Evolutionary conservation across 2,113 vertebrate species (phyloP).

Genomic region (Nothocercus julius): DNA sequence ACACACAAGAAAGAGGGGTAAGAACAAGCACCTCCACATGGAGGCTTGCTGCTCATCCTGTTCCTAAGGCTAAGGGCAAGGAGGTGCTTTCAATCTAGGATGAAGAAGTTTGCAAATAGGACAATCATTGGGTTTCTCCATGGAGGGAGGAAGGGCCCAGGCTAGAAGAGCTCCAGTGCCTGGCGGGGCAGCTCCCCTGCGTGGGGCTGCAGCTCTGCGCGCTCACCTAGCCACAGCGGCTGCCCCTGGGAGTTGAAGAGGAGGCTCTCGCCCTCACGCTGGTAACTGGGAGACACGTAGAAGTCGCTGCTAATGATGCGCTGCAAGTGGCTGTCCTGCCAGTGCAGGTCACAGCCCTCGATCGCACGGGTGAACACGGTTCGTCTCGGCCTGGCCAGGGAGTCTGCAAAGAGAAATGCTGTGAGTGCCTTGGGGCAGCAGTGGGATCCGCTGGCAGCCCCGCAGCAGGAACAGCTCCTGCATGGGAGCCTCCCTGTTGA

Average conservation of each 20-base stretch:
- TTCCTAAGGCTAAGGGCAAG: background rate
- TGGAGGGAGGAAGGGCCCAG: background rate
- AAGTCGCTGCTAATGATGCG: slow-evolving; percentile 97
- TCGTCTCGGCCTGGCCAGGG: slow-evolving; percentile 89
- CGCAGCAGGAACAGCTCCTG: too few relatives aligned
- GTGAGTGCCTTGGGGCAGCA: background rate
- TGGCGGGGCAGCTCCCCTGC: background rate
- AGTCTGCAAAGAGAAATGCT: slow-evolving; percentile 78
- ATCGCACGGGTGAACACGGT: slow-evolving; percentile 95
- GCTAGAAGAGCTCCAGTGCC: background rate
- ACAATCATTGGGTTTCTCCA: background rate
- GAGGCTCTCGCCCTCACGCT: slow-evolving; percentile 91
- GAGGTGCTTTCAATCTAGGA: background rate
- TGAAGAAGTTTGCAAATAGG: background rate
- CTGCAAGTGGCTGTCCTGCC: slow-evolving; percentile 98
- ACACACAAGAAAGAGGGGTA: background rate
- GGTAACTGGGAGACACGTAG: slow-evolving; percentile 91
- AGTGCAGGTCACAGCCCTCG: slow-evolving; percentile 96
- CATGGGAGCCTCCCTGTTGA: background rate
- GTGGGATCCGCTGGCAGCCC: background rate
- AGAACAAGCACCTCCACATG: background rate
- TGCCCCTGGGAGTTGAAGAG: slow-evolving; percentile 96
- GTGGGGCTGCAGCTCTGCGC: background rate
- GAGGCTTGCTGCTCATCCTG: background rate
- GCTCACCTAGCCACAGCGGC: slow-evolving; percentile 94